Evolutionary conservation across 2,888 invertebrate genomes (phyloP).

Genomic region (Tromatobia lineatoria): DNA sequence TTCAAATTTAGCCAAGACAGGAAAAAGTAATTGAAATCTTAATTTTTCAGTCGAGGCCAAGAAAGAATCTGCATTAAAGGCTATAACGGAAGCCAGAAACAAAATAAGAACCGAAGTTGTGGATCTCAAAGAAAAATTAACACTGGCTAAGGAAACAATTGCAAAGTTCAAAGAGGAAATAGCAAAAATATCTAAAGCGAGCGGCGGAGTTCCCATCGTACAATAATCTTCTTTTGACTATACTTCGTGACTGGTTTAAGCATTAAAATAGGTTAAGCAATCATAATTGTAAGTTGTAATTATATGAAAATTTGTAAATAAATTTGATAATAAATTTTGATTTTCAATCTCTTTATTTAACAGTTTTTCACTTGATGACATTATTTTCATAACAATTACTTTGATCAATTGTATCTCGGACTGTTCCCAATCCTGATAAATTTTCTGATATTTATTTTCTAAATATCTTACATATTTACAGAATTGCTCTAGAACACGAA

Average conservation of each 20-base stretch:
- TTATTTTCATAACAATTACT: not conserved
- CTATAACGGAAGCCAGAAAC: conserved; percentile 92
- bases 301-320: not conserved
- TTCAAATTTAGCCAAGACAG: no score
- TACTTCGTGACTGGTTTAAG: not conserved
- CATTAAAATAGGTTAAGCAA: not conserved
- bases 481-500: no score
- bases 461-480: no score
- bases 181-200: conserved; percentile 84
- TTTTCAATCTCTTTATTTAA: not conserved
- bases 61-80: conserved; percentile 92
- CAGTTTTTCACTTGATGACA: not conserved
- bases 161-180: conserved; percentile 93
- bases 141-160: conserved; percentile 94
- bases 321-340: conserved; percentile 2
- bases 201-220: conserved; percentile 75
- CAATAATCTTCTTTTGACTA: conserved; percentile 58
- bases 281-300: conserved; percentile 10
- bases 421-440: not conserved
- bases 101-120: conserved; percentile 94
- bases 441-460: no score
- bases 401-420: not conserved
- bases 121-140: conserved; percentile 94
- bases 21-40: not conserved
- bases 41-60: conserved; percentile 94